A percentile compares a stretch with the other conserved stretches of the same genome.
Evolutionary conservation across 2,888 invertebrate species (phyloP).

Genomic region (Torymus texanus): DNA sequence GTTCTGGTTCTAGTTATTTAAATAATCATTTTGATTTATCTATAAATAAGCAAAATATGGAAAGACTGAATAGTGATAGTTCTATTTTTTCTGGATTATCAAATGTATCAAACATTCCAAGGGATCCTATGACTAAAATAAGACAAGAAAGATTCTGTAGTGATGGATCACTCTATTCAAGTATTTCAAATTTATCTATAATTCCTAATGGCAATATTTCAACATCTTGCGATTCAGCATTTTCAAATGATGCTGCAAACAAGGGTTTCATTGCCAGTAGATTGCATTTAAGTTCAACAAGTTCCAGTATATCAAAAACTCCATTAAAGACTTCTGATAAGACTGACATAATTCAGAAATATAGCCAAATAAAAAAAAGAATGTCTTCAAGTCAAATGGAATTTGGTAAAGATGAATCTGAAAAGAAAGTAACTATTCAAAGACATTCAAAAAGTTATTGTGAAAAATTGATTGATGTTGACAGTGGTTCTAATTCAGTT

Average conservation of each 20-base stretch:
- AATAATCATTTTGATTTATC: slow-evolving; percentile 44
- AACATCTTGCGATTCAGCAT: slow-evolving; percentile 32
- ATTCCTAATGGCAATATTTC: slow-evolving; percentile 27
- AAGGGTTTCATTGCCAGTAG: slow-evolving; percentile 63
- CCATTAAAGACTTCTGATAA: slow-evolving; percentile 52
- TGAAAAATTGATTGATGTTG: slow-evolving; percentile 64
- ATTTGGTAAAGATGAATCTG: slow-evolving; percentile 1
- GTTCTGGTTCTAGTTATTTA: slow-evolving; percentile 33
- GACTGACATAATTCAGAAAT: slow-evolving; percentile 60
- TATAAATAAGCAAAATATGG: slow-evolving; percentile 23
- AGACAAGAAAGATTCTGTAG: slow-evolving; percentile 43
- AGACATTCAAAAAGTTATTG: slow-evolving; percentile 10
- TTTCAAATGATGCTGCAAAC: slow-evolving; percentile 63
- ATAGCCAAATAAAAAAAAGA: slow-evolving; percentile 60
- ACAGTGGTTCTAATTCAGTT: slow-evolving; percentile 65
- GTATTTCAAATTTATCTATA: slow-evolving; percentile 47
- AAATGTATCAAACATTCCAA: slow-evolving; percentile 65
- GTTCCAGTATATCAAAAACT: slow-evolving; percentile 25
- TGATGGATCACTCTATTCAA: slow-evolving; percentile 56
- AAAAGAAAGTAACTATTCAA: neutral
- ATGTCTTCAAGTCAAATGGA: slow-evolving; percentile 46
- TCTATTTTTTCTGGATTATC: slow-evolving; percentile 64
- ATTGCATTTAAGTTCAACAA: slow-evolving; percentile 44
- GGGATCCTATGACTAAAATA: slow-evolving; percentile 54
- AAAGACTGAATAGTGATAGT: slow-evolving; percentile 53